These are phyloP conservation scores for Scylla paramamosain DNA, from an alignment of 1,140 invertebrate genomes.

Conservation along the genomic window DNA sequence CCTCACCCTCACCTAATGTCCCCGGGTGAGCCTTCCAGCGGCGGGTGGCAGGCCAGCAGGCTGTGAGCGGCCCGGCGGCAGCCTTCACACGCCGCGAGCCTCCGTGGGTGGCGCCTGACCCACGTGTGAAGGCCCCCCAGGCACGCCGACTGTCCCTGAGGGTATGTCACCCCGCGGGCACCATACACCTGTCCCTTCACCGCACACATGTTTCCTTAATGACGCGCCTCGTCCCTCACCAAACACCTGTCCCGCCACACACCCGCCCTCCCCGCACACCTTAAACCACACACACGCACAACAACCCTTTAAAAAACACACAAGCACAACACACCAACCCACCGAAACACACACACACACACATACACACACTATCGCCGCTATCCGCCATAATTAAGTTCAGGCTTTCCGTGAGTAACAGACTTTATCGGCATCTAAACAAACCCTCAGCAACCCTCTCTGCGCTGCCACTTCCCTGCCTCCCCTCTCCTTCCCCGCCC, in stretches of 20 bases:
- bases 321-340: neutral
- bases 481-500: neutral
- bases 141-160: neutral
- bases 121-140: neutral
- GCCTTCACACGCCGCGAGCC: neutral
- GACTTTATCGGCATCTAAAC: neutral
- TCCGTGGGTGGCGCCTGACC: neutral
- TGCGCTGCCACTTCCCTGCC: no score
- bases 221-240: neutral
- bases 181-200: neutral
- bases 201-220: neutral
- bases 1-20: constrained; percentile 5
- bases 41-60: neutral
- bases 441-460: neutral
- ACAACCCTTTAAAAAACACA: no score
- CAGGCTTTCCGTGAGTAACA: constrained; percentile 7
- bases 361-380: neutral
- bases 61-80: neutral
- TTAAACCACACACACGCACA: no score
- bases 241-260: neutral
- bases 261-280: neutral
- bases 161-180: neutral
- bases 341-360: neutral
- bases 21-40: neutral
- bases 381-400: constrained; percentile 11